These are phyloP conservation scores for Coranthus polyacanthus DNA, from an alignment of 2,797 vertebrate genomes.

Conservation along the genomic window DNA sequence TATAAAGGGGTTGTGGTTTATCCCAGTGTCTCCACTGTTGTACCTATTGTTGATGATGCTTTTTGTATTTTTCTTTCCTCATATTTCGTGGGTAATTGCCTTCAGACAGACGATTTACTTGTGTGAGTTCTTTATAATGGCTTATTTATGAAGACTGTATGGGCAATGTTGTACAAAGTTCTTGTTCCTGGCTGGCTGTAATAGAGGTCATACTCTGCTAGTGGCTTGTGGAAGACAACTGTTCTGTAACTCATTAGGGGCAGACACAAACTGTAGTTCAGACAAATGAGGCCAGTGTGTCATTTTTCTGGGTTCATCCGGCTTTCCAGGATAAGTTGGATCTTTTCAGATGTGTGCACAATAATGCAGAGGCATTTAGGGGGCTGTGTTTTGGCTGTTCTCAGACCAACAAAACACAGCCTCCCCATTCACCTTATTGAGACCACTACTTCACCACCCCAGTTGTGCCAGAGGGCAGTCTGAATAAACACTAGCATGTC, in stretches of 20 bases:
- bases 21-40: constrained; percentile 40
- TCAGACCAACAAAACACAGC: constrained; percentile 3
- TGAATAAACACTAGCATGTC: constrained; percentile 1
- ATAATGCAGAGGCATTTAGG: constrained; percentile 28
- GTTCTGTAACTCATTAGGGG: constrained; percentile 57
- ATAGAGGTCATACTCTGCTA: constrained; percentile 56
- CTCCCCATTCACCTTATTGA: constrained; percentile 15
- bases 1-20: constrained; percentile 68
- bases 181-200: constrained; percentile 37
- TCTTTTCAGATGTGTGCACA: constrained; percentile 42
- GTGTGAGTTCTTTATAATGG: constrained; percentile 28
- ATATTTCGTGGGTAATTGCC: constrained; percentile 42
- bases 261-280: constrained; percentile 58
- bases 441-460: too few species aligned
- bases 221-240: constrained; percentile 46
- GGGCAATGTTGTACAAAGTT: constrained; percentile 19
- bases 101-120: constrained; percentile 31
- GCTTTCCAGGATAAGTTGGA: constrained; percentile 61
- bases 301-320: constrained; percentile 55
- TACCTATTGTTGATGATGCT: constrained; percentile 43
- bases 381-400: constrained; percentile 13
- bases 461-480: constrained; percentile 1
- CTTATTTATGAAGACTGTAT: constrained; percentile 26
- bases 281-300: constrained; percentile 72
- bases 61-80: constrained; percentile 40